Base-by-base conservation (phyloP, 1,140 invertebrate genomes). In the Listronotus oregonensis region DNA sequence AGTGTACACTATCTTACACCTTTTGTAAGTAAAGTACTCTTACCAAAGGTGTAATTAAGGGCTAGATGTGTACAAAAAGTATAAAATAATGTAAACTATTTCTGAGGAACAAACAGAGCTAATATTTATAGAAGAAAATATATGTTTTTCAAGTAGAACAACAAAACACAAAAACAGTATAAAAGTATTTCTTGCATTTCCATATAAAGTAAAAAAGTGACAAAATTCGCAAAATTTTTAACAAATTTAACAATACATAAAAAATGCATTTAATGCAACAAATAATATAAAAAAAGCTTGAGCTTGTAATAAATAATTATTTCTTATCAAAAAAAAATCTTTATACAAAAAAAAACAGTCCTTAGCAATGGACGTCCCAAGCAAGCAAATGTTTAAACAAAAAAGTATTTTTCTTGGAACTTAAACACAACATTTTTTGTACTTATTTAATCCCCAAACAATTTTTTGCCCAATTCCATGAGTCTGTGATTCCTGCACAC, bases 401-500 rank as follows among this genome's bases (percentile, higher is more conserved):
- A 43, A 57, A 18, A n/a, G 2, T 44, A 12, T 18, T 44, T 14
- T 44, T 15, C n/a, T 15, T 15, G 43, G 43, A 14, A 17, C 8
- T 11, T 34, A 27, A 3, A 47, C 27, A 10, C 11, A 42, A 42
- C 1, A 44, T 2, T 49, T 12, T 44, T 46, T 8, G 10, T 31
- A 39, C 15, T 39, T 32, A 18, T 37, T 84, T 90, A 92, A 80
- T 92, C 90, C 60, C 90, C 90, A 81, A 92, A 92, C 59, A 94
- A 82, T 77, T 88, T 86, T 80, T 93, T 93, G 68, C 91, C 90
- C 73, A 95, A 82, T 71, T 94, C 92, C 90, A 94, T 93, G 80
- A 95, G 86, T 73, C 90, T 84, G 80, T 94, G 93, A 76, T 90
- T 93, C 74, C 91, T 84, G 78, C 92, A 94, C 47, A 93, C 90